Conservation (phyloP, 2,113 vertebrate species). For the Opisthocomus hoazin region DNA sequence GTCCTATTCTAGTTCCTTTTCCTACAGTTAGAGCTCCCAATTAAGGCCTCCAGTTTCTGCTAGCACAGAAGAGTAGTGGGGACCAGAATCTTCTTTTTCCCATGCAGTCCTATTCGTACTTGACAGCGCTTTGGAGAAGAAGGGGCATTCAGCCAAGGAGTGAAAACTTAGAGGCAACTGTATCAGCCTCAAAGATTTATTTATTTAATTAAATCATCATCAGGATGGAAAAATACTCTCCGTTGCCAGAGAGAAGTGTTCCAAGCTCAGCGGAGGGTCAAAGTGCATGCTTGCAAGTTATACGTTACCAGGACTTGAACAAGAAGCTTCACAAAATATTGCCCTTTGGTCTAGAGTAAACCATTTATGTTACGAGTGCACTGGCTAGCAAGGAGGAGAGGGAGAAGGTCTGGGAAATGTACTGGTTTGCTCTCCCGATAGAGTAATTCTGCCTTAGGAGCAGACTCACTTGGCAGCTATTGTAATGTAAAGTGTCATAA, state of each 20-base stretch:
- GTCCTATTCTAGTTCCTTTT: neutral
- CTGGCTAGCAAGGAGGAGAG: neutral
- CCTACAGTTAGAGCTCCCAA: neutral
- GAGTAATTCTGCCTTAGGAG: neutral
- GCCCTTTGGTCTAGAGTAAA: neutral
- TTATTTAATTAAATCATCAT: conserved; percentile 42
- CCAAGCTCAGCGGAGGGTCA: neutral
- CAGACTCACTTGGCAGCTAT: neutral
- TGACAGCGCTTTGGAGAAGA: neutral
- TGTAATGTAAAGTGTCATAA: neutral
- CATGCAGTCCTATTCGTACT: neutral
- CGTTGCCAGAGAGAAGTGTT: neutral
- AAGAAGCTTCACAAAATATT: conserved; percentile 1
- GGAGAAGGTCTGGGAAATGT: neutral
- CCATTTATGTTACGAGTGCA: neutral
- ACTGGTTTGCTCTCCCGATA: neutral
- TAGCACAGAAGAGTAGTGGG: neutral
- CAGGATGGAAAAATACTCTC: conserved; percentile 34
- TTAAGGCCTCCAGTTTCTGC: neutral
- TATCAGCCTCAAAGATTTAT: conserved; percentile 11
- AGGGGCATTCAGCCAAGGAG: conserved; percentile 27
- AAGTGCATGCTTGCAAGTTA: conserved; percentile 1
- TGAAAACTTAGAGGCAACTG: neutral
- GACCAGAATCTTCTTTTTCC: neutral
- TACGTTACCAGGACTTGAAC: neutral